Base-by-base conservation (phyloP, 2,888 invertebrate species). In the Rapana venosa region DNA sequence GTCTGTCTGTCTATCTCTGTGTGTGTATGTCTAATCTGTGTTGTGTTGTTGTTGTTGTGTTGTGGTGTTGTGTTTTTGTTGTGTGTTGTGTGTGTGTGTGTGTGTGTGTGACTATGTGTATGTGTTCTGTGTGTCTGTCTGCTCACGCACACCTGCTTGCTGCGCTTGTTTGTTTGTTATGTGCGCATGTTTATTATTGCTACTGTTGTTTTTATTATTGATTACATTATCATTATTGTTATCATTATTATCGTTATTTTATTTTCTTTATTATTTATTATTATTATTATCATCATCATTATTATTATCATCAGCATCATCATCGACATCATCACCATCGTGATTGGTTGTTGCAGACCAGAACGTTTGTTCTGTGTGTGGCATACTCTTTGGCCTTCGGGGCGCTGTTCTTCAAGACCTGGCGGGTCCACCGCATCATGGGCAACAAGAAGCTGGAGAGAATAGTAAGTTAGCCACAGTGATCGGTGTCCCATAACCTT, bases 341-440 rank as follows among this genome's bases (percentile, higher is more conserved):
- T 47, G 2, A 47, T 47, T 47, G 47, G 8, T 13, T 35, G 20
- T 35, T 35, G 17, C 81, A 88, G 88, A 32, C 61, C 8, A 26
- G 79, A 13, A 26, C 61, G 35, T 74, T 81, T 30, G 61, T 81
- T 17, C 81, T 88, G 79, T 79, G 81, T 26, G 88, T 81, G 88
- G 99, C 99, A 0, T 99, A 99, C 96, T 99, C 99, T 26, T 97
- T 99, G 84, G 99, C 99, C 0, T 99, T 99, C 95, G 99, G 99
- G 0, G 98, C 99, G 79, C 99, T 99, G 99, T 99, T 99, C 97
- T 99, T 99, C 90, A 99, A 99, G 97, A 99, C 99, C 0, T 99
- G 99, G 99, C 97, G 99, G 56, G 99, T 99, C 0, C 99, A 99
- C 96, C 99, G 99, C 89, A 99, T 99, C 94, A 88, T 88, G 88